Percentiles rank a stretch among this genome's conserved stretches.
Evolutionary conservation across 2,797 vertebrate species (phyloP).

Genomic region (Hybognathus amarus): DNA sequence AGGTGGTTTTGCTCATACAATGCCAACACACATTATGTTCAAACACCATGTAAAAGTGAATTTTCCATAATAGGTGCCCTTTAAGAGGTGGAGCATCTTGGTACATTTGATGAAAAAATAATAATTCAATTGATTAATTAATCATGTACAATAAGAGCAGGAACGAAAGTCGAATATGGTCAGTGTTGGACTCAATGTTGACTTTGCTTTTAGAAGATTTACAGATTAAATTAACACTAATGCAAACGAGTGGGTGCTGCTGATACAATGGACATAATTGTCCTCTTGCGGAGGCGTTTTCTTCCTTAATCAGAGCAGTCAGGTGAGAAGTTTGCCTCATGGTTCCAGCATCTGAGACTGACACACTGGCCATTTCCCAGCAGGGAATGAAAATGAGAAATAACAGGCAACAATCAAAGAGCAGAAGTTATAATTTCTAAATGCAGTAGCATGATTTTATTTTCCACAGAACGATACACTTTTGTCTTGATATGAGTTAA

Average conservation of each 20-base stretch:
- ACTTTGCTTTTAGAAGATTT: background rate
- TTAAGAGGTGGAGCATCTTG: background rate
- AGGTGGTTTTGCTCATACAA: no score
- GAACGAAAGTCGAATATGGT: background rate
- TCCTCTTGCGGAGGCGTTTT: background rate
- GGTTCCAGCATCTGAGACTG: background rate
- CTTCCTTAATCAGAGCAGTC: background rate
- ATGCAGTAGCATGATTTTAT: background rate
- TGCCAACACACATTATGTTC: no score
- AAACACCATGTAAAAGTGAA: no score
- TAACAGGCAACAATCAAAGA: constrained; percentile 13
- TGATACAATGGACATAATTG: background rate
- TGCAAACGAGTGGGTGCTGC: background rate
- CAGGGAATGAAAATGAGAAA: constrained; percentile 29
- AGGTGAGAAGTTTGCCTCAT: constrained; percentile 3
- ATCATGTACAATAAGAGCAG: background rate
- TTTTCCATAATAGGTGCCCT: no score
- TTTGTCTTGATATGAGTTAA: background rate
- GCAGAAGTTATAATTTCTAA: background rate
- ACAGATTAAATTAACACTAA: background rate
- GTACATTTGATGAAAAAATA: background rate
- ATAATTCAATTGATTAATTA: background rate
- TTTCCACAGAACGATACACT: constrained; percentile 13
- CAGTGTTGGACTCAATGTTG: background rate
- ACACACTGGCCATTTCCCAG: background rate